A percentile compares a stretch with the other conserved stretches of the same genome.
Conservation (phyloP, 2,113 vertebrate species). For the Coreoperca whiteheadi region DNA sequence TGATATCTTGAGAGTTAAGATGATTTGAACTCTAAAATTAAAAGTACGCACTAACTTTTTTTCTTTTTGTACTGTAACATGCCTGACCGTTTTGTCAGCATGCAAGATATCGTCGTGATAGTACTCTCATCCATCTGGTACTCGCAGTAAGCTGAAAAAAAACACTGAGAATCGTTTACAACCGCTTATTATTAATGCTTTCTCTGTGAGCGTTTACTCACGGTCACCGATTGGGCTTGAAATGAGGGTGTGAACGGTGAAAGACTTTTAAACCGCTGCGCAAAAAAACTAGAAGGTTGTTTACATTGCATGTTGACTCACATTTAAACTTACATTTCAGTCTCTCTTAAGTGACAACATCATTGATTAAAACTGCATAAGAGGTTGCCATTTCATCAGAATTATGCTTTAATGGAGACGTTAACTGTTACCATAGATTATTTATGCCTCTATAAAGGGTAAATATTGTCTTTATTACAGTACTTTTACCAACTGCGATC, state of each 20-base stretch:
- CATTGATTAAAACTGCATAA: neutral
- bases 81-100: neutral
- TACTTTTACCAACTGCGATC: neutral
- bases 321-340: neutral
- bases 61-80: no score
- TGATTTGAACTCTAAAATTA: neutral
- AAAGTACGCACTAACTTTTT: neutral
- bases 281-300: neutral
- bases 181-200: neutral
- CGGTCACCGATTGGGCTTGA: neutral
- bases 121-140: neutral
- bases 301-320: neutral
- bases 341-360: neutral
- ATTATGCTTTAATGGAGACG: neutral
- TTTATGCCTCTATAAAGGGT: neutral
- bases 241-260: neutral
- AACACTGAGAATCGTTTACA: constrained; percentile 8
- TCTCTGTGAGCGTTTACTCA: neutral
- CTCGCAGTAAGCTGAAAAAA: neutral
- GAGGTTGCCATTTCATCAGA: neutral
- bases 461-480: neutral
- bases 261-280: neutral
- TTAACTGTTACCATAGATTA: neutral
- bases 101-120: neutral
- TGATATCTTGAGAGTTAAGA: neutral